Conservation (phyloP, 2,888 invertebrate genomes). For the Achlya flavicornis region DNA sequence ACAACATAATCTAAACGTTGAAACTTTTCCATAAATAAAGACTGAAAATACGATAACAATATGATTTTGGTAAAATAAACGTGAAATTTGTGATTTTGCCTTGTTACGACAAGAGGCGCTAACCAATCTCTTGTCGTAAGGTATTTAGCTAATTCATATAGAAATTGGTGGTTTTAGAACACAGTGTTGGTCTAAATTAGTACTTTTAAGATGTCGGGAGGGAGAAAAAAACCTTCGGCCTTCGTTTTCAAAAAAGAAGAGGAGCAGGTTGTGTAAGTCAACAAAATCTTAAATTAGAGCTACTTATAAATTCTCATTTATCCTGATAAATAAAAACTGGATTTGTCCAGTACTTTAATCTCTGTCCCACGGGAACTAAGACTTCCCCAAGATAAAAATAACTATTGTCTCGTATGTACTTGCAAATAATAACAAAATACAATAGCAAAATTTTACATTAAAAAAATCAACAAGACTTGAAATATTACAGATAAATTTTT, state of each 20-base stretch:
- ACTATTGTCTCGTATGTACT: too few species aligned
- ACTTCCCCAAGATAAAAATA: too few species aligned
- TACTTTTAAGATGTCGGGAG: conserved; percentile 61
- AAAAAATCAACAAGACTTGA: too few species aligned
- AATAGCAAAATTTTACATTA: too few species aligned
- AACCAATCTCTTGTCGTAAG: conserved; percentile 33
- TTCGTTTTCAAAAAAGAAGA: conserved; percentile 64
- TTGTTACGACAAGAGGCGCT: conserved; percentile 36
- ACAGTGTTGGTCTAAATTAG: conserved; percentile 17
- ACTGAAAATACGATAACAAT: not conserved
- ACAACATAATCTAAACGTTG: conserved; percentile 11
- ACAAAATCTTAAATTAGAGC: not conserved
- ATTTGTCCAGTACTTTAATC: too few species aligned
- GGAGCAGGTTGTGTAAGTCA: conserved; percentile 72
- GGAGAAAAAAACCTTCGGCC: conserved; percentile 64
- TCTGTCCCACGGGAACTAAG: too few species aligned
- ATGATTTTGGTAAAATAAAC: conserved; percentile 32
- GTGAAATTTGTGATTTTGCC: conserved; percentile 24
- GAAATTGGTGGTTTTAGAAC: not conserved
- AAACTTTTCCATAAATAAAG: not conserved
- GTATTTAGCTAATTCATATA: conserved; percentile 27
- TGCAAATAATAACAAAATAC: too few species aligned
- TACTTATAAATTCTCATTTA: too few species aligned
- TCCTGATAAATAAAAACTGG: not conserved
- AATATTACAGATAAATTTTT: conserved; percentile 9